phyloP scores from a whole-genome alignment of 2,113 vertebrate genomes.

The Scomber japonicus region DNA sequence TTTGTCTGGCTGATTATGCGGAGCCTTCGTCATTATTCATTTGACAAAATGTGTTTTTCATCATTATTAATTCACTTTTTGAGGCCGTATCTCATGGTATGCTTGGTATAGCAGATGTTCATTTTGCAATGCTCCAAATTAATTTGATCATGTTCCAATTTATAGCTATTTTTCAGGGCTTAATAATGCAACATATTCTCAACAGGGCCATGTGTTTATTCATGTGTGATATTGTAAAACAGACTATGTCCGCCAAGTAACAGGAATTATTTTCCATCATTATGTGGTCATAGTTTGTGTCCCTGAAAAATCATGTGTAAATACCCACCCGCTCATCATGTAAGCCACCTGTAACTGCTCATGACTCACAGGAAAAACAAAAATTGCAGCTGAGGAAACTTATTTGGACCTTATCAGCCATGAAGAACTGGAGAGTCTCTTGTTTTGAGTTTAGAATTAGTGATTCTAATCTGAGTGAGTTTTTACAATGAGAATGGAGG shows the following conservation, averaged over 20 bases:
- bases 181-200: background rate
- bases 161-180: background rate
- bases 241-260: background rate
- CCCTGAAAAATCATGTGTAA: background rate
- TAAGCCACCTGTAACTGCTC: slow-evolving; percentile 3
- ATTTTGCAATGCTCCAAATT: slow-evolving; percentile 5
- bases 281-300: too few relatives aligned
- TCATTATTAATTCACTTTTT: slow-evolving; percentile 14
- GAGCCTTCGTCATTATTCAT: background rate
- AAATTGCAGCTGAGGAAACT: background rate
- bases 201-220: background rate
- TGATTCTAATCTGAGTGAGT: background rate
- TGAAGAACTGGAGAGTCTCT: background rate
- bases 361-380: background rate
- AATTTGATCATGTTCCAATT: background rate
- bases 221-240: slow-evolving; percentile 2
- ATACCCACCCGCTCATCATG: slow-evolving; percentile 1
- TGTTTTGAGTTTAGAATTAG: background rate
- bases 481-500: too few relatives aligned
- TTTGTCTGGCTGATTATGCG: background rate
- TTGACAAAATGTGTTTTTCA: background rate
- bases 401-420: background rate
- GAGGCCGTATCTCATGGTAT: background rate
- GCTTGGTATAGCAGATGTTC: slow-evolving; percentile 1
- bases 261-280: background rate